Evolutionary conservation across 37 sponge, comb jelly and placozoan genomes (phyloP), one percentile per base, ranked within the genome.

Genomic region (Oscarella lobularis): DNA sequence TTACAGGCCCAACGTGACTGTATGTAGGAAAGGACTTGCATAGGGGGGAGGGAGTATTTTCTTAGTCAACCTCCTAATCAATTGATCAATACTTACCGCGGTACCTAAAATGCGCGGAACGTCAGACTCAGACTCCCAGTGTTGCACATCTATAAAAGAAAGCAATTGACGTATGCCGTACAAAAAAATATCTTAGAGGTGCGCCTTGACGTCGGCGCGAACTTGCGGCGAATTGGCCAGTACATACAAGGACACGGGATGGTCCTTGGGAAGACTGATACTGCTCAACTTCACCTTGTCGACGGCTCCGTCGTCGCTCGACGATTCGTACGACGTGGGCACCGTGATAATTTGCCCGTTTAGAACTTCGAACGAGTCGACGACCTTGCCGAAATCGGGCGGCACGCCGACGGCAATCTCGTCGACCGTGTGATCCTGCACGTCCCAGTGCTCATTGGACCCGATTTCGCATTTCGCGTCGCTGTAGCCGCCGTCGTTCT

Each of bases 401-500:
- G 85, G 85, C 35, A 85, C 27, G 2, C 60, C 69, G 0, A 85
- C 73, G 20, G 35, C 35, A 3, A 85, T 66, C 38, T 48, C 14
- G n/a, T 33, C 27, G 3, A 85, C 74, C 1, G 75, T 72, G 74
- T 85, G 85, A 39, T 35, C 40, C 32, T 37, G 35, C 2, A 81
- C 48, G 30, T 75, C 33, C 85, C 85, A 85, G 73, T 85, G 85
- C 0, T 77, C 39, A 38, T 85, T 72, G 38, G 73, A 66, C 36
- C 85, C 85, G 20, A 76, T 34, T 31, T 55, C 85, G 73, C 85
- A 85, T 39, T 72, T 48, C 2, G 65, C 38, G 67, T 85, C 85
- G 37, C 40, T 73, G 73, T 81, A 81, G 0, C 85, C 85, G 0
- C 85, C 85, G 20, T 85, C 67, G 55, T 85, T 85, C 39, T 85